Evolutionary conservation across 1,140 invertebrate species (phyloP).

Genomic region (Plectrocnemia conspersa): DNA sequence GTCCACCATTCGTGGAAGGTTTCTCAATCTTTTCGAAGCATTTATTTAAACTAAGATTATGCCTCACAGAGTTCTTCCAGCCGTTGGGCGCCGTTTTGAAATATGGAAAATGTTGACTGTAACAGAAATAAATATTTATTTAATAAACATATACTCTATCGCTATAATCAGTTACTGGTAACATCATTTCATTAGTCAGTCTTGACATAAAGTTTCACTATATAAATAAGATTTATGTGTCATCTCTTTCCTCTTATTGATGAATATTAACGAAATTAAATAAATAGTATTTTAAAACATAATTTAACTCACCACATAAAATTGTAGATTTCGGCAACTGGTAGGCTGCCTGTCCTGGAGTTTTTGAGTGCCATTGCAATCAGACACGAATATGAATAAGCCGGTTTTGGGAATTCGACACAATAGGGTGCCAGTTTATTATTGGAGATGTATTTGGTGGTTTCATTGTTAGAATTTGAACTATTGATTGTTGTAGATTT

Average conservation of each 20-base stretch:
- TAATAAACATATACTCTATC: neutral
- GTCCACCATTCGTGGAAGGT: slow-evolving; percentile 72
- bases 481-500: slow-evolving; percentile 44
- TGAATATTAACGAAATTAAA: neutral
- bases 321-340: slow-evolving; percentile 97
- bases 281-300: slow-evolving; percentile 13
- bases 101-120: slow-evolving; percentile 93
- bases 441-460: slow-evolving; percentile 48
- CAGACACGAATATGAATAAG: slow-evolving; percentile 95
- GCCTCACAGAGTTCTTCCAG: slow-evolving; percentile 96
- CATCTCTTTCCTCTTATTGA: neutral
- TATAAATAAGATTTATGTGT: neutral
- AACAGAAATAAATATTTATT: slow-evolving; percentile 44
- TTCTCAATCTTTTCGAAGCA: slow-evolving; percentile 98
- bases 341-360: slow-evolving; percentile 86
- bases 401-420: slow-evolving; percentile 87
- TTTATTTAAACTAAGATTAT: slow-evolving; percentile 94
- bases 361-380: slow-evolving; percentile 98
- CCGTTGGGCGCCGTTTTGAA: slow-evolving; percentile 95
- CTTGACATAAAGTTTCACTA: too few relatives aligned
- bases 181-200: too few relatives aligned
- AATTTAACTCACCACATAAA: slow-evolving; percentile 88
- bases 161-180: too few relatives aligned
- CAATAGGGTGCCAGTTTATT: slow-evolving; percentile 51
- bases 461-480: slow-evolving; percentile 41